A percentile compares a stretch with the other conserved stretches of the same genome.
Evolutionary conservation across 2,113 vertebrate genomes (phyloP).

Genomic region (Marcusenius ussheri): DNA sequence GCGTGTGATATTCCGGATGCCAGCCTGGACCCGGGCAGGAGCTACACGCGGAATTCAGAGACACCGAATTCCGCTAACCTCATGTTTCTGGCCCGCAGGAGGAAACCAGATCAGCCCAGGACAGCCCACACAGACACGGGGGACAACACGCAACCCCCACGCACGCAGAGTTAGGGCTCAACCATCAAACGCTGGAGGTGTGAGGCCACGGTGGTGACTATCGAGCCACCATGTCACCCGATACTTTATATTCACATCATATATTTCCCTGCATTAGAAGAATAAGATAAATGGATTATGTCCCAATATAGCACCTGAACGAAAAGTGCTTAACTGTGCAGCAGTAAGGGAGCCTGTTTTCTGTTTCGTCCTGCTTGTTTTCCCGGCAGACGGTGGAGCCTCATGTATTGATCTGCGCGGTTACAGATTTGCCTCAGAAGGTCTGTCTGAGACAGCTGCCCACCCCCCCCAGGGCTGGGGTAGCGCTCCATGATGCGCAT

Average conservation of each 20-base stretch:
- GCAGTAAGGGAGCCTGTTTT: background rate
- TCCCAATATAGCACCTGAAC: background rate
- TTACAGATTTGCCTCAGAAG: conserved; percentile 1
- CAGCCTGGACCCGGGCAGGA: background rate
- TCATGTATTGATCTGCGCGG: conserved; percentile 17
- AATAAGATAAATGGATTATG: background rate
- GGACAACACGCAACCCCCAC: background rate
- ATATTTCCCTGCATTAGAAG: background rate
- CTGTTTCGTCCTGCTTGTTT: conserved; percentile 5
- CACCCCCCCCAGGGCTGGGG: background rate
- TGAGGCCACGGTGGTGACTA: background rate
- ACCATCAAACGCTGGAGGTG: background rate
- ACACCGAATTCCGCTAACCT: background rate
- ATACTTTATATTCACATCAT: background rate
- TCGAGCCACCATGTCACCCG: background rate
- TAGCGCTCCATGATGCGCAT: background rate
- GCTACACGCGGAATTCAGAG: background rate
- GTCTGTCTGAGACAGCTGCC: background rate
- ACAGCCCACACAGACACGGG: background rate
- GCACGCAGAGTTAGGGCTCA: background rate
- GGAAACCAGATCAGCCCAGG: background rate
- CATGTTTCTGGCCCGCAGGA: background rate
- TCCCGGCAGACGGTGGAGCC: conserved; percentile 7
- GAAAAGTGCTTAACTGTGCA: background rate
- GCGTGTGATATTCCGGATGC: background rate